Evolutionary conservation across 2,113 vertebrate genomes (phyloP).

Genomic region (Alligator mississippiensis): DNA sequence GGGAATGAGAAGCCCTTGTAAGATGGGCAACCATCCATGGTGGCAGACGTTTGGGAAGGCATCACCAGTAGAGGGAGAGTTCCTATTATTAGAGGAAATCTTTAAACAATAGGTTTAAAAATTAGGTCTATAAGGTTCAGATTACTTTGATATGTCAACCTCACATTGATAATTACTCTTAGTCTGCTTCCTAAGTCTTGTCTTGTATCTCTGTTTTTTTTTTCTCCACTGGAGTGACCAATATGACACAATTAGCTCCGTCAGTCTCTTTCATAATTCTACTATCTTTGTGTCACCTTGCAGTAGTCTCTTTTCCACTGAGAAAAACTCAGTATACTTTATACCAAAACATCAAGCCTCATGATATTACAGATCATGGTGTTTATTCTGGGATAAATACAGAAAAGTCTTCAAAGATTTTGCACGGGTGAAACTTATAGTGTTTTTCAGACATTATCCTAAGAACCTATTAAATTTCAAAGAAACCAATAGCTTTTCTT

Average conservation of each 20-base stretch:
- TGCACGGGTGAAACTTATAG: not conserved
- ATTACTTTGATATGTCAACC: not conserved
- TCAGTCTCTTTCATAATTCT: not conserved
- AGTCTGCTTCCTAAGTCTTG: not conserved
- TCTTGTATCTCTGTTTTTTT: not conserved
- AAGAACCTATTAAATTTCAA: slow-evolving; percentile 13
- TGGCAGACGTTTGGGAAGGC: not conserved
- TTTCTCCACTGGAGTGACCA: not conserved
- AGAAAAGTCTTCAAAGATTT: not conserved
- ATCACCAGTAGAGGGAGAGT: not conserved
- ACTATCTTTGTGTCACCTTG: not conserved
- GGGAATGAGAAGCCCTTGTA: not conserved
- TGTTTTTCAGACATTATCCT: not conserved
- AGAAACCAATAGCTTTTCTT: not conserved
- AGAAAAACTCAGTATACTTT: not conserved
- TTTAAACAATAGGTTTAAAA: not conserved
- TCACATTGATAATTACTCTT: not conserved
- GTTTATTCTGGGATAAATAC: not conserved
- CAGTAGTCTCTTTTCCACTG: not conserved
- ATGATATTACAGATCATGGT: not conserved
- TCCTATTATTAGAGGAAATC: not conserved
- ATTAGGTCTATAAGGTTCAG: no score
- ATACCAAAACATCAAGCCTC: not conserved
- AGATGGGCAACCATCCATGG: not conserved
- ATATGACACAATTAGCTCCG: not conserved